Base-by-base conservation (phyloP, 1,140 invertebrate species). In the Apocrypta bakeri region DNA sequence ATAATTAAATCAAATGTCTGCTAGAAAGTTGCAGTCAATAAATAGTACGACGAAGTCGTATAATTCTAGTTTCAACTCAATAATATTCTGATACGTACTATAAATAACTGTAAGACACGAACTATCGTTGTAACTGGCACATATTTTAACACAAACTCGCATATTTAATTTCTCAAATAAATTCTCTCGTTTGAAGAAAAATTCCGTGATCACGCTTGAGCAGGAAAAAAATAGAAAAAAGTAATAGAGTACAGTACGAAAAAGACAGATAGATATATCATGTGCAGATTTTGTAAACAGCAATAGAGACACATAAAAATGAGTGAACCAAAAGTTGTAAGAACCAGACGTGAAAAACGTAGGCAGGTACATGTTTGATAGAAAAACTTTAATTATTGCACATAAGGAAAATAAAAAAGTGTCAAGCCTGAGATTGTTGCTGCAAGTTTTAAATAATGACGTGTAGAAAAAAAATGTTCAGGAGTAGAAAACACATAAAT, bases 311-410 rank as follows among this genome's bases (percentile, higher is more conserved):
- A 76, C 72, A 68, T 75, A 71, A 82, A 56, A 24, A 48, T 71
- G 21, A 24, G 81, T 64, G 25, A 82, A 77, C 64, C 74, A 82
- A 71, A 33, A 63, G 64, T 77, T 64, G 9, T 63, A 69, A 71
- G 69, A 71, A 77, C 64, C 29, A 82, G 78, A 82, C 80, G 80
- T 27, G 56, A 66, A 74, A 79, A 76, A 33, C 64, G 73, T 76
- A 76, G 73, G 37, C 69, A 56, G 48, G 48, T 56, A 56, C 48
- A 63, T 24, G 24, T 61, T 78, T 72, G 25, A 77, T 42, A 82
- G 64, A 71, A 71, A 40, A 69, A 56, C 7, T 21, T 21, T 21
- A 48, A 69, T 68, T 77, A 75, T 40, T 76, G 69, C 63, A 56
- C 73, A 75, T 40, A 24, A 56, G 29, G 14, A 24, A 81, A 80